Evolutionary conservation across 2,113 vertebrate genomes (phyloP), one percentile per base, ranked within the genome.

Genomic region (Petromus typicus): DNA sequence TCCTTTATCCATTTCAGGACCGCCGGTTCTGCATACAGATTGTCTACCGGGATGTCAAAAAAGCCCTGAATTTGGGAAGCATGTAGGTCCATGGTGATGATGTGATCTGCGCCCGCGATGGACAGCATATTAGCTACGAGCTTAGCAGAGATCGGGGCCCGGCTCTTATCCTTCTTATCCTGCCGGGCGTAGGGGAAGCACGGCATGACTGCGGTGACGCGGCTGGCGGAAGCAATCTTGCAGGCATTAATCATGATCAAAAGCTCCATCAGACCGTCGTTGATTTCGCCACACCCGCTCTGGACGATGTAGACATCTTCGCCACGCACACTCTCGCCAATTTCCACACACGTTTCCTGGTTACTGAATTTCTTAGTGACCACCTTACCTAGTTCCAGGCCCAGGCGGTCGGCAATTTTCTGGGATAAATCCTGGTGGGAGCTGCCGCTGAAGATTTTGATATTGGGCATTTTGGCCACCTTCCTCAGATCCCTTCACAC

Each of bases 1-100:
- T 99, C 99, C 79, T 98, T 99, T 94, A 99, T 99, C 99, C 99
- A 99, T 75, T 99, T 99, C 40, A 99, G 97, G 75, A 99, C 99
- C 18, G 99, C 99, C 48, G 99, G 99, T 96, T 99, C 99, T 1
- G 99, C 99, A 51, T 99, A 99, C 82, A 99, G 91, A 95, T 99
- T 99, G 96, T 99, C 99, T 94, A 99, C 99, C 0, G 99, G 99
- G 90, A 99, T 99, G 95, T 99, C 99, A 97, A 99, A 99, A 97
- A 99, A 99, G 0, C 99, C 99, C 99, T 99, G 99, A 97, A 99
- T 99, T 96, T 99, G 99, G 86, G 99, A 99, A 23, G 99, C 99
- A 43, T 99, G 99, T 61, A 99, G 97, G 93, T 99, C 99, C 99
- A 99, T 99, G 45, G 99, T 99, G 94, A 99, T 99, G 64, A 99